Conservation (phyloP, 2,113 vertebrate species). For the Xyliphius kryptos region DNA sequence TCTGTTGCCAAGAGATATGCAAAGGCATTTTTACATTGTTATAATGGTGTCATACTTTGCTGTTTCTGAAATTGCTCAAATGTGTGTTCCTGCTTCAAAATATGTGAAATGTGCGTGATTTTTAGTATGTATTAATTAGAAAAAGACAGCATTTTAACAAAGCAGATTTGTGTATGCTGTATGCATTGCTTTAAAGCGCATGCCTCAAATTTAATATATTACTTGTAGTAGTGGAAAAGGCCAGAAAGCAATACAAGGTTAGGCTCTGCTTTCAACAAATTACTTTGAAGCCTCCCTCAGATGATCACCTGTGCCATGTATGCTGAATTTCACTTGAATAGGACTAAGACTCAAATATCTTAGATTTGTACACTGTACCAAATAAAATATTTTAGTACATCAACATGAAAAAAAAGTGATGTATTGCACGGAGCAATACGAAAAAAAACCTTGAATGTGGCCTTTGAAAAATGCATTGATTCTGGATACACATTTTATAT, state of each 20-base stretch:
- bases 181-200: conserved; percentile 36
- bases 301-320: too few relatives aligned
- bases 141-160: conserved; percentile 26
- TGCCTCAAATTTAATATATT: conserved; percentile 34
- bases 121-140: conserved; percentile 11
- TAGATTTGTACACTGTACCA: conserved; percentile 58
- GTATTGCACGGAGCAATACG: conserved; percentile 62
- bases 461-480: conserved; percentile 33
- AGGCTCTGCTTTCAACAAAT: background rate
- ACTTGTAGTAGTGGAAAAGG: conserved; percentile 15
- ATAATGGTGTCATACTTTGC: conserved; percentile 15
- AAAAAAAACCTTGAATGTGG: conserved; percentile 36
- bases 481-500: conserved; percentile 17
- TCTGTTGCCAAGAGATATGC: conserved; percentile 51
- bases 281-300: conserved; percentile 10
- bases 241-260: conserved; percentile 28
- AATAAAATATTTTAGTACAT: conserved; percentile 35
- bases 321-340: background rate
- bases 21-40: conserved; percentile 35
- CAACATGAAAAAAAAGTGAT: conserved; percentile 29
- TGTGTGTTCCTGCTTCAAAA: conserved; percentile 27
- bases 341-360: conserved; percentile 40
- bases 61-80: conserved; percentile 18
- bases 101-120: conserved; percentile 33
- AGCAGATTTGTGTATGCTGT: conserved; percentile 40